phyloP scores from a whole-genome alignment of 2,888 invertebrate species.

The Cantharis flavilabris region DNA sequence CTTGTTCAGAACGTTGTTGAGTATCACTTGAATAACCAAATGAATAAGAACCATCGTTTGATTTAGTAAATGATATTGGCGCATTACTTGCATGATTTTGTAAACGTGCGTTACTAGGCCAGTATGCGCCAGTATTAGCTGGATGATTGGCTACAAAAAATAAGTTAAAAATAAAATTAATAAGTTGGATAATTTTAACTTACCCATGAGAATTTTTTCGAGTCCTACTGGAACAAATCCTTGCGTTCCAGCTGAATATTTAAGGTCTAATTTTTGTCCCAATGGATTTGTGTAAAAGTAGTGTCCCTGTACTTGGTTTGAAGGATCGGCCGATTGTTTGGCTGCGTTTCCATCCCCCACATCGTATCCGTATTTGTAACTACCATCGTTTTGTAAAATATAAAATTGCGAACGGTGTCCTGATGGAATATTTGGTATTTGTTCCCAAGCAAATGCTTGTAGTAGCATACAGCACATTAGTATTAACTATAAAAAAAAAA shows the following conservation, averaged over 20 bases:
- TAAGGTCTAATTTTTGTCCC: constrained; percentile 42
- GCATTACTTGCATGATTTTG: not conserved
- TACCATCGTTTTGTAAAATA: constrained; percentile 52
- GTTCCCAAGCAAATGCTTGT: constrained; percentile 42
- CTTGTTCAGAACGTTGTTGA: constrained; percentile 38
- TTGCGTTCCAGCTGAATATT: constrained; percentile 47
- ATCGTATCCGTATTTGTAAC: constrained; percentile 45
- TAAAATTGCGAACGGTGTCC: constrained; percentile 50
- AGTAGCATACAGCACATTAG: not conserved
- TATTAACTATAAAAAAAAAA: not conserved
- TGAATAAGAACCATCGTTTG: constrained; percentile 41
- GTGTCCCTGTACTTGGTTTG: constrained; percentile 48
- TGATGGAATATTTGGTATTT: constrained; percentile 44
- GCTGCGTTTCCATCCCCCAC: constrained; percentile 50
- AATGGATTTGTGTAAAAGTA: constrained; percentile 42
- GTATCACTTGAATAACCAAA: constrained; percentile 39
- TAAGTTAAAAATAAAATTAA: not conserved
- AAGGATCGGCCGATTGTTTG: constrained; percentile 45
- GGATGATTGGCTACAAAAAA: not conserved
- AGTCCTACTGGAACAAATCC: constrained; percentile 45
- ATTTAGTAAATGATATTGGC: not conserved
- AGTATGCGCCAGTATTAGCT: not conserved
- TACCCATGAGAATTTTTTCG: constrained; percentile 15
- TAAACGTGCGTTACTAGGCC: not conserved
- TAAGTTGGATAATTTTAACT: not conserved